Percentiles rank a stretch among this genome's conserved stretches.
These are phyloP conservation scores for Chitala chitala DNA, from an alignment of 2,113 vertebrate species.

Conservation along the genomic window DNA sequence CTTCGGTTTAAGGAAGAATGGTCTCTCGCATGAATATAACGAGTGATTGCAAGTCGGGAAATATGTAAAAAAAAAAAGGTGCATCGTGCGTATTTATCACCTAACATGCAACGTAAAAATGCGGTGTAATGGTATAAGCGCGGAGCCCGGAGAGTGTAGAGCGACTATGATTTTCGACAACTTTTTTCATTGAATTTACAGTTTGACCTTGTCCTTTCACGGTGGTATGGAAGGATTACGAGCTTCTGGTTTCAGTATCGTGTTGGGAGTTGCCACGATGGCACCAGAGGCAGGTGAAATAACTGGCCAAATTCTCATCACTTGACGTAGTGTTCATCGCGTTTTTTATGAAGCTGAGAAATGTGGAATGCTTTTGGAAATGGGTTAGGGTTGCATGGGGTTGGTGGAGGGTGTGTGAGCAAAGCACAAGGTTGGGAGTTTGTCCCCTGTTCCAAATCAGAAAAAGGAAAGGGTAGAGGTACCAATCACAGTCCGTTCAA, in stretches of 20 bases:
- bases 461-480: constrained; percentile 45
- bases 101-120: background rate
- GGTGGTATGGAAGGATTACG: constrained; percentile 50
- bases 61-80: too few species aligned
- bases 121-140: background rate
- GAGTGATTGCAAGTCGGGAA: too few species aligned
- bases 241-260: constrained; percentile 15
- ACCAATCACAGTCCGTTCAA: constrained; percentile 49
- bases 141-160: background rate
- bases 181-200: constrained; percentile 29
- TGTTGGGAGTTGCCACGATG: constrained; percentile 29
- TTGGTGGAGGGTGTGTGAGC: constrained; percentile 49
- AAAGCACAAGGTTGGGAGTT: constrained; percentile 59
- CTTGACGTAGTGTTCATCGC: constrained; percentile 17
- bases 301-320: constrained; percentile 39
- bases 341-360: constrained; percentile 23
- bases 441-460: constrained; percentile 48
- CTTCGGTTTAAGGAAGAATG: constrained; percentile 41
- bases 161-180: background rate
- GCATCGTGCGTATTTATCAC: too few species aligned
- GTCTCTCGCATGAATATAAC: too few species aligned
- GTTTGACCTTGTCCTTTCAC: constrained; percentile 55
- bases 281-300: constrained; percentile 41
- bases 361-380: constrained; percentile 61
- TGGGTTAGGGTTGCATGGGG: constrained; percentile 46